phyloP scores from a whole-genome alignment of 2,113 vertebrate genomes.

The Numida meleagris region DNA sequence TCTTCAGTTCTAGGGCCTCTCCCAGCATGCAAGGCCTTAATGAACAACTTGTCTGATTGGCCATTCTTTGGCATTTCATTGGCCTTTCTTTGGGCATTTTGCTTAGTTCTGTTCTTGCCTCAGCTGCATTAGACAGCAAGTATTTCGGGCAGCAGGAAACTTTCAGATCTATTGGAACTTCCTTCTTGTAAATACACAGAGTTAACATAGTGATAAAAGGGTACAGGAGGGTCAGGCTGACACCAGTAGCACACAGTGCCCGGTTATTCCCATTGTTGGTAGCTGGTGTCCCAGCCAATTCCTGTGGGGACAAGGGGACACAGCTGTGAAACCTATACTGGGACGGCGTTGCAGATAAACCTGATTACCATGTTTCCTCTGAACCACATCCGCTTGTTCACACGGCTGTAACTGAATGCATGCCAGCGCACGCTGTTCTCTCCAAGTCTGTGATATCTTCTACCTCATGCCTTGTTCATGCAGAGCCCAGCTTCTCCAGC shows the following conservation, averaged over 20 bases:
- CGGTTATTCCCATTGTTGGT: neutral
- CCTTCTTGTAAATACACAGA: neutral
- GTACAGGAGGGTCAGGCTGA: conserved; percentile 9
- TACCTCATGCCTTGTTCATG: neutral
- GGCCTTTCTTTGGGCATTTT: neutral
- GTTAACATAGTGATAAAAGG: neutral
- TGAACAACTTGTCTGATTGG: neutral
- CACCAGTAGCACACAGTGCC: neutral
- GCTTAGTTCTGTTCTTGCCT: neutral
- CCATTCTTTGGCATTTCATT: too few relatives aligned
- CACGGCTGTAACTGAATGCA: neutral
- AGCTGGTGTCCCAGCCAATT: neutral
- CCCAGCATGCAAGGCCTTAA: neutral
- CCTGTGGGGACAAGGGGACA: neutral
- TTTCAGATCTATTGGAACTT: neutral
- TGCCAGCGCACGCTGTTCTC: neutral
- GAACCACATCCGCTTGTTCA: neutral
- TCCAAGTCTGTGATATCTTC: rapidly evolving
- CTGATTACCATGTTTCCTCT: neutral
- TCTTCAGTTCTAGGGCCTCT: neutral
- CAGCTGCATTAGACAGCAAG: neutral
- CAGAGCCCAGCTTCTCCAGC: neutral
- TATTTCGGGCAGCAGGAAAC: conserved; percentile 19
- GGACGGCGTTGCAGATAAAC: neutral
- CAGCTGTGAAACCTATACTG: neutral